phyloP scores from a whole-genome alignment of 1,140 invertebrate species.

The Magallana ariakensis region DNA sequence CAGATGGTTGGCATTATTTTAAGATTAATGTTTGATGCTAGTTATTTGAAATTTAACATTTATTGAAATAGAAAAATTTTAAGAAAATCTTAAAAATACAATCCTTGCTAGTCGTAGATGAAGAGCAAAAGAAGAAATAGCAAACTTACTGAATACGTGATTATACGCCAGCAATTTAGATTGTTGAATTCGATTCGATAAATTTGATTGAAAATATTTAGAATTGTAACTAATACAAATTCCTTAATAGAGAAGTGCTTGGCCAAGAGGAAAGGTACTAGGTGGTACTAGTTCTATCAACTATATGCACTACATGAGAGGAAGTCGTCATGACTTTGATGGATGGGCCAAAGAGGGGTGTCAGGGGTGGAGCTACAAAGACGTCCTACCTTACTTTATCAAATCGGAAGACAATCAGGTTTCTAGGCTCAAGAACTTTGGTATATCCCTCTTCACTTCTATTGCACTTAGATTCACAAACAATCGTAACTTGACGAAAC shows the following conservation, averaged over 20 bases:
- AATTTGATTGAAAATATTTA: no score
- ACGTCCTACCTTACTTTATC: conserved; percentile 51
- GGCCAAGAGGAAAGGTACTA: conserved; percentile 44
- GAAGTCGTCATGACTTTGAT: conserved; percentile 34
- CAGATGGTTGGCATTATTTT: no score
- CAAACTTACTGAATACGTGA: no score
- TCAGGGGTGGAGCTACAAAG: conserved; percentile 50
- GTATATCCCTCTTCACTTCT: not conserved
- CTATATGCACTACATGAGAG: conserved; percentile 10
- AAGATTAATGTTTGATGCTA: no score
- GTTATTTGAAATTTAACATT: no score
- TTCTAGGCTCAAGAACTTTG: conserved; percentile 17
- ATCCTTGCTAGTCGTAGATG: no score
- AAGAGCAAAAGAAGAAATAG: no score
- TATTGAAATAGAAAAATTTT: no score
- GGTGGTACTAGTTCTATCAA: conserved; percentile 39
- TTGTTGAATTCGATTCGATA: no score
- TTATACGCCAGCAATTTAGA: no score
- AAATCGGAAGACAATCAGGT: conserved; percentile 48
- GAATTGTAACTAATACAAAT: no score
- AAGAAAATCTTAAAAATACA: no score
- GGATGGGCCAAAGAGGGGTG: conserved; percentile 24
- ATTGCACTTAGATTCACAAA: not conserved
- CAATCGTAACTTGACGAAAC: not conserved
- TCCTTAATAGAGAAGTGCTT: not conserved